Evolutionary conservation across 2,113 vertebrate genomes (phyloP).

Genomic region (Notarius lentiginosus): DNA sequence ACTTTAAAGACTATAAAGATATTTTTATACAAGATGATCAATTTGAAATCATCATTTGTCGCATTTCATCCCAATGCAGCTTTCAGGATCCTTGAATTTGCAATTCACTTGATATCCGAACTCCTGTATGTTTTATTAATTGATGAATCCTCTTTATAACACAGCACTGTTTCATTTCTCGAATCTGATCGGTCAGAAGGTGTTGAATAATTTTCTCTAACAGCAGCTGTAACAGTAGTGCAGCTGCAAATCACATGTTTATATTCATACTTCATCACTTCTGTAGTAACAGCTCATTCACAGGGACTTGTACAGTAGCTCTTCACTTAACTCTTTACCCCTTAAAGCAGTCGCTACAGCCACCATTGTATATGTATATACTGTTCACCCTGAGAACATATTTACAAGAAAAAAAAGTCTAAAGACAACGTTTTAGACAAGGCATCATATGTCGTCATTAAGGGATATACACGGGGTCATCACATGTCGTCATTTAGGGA

Average conservation of each 20-base stretch:
- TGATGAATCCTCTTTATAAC: neutral
- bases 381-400: too few relatives aligned
- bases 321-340: too few relatives aligned
- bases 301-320: neutral
- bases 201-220: neutral
- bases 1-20: slow-evolving; percentile 8
- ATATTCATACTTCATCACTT: neutral
- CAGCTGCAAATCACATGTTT: neutral
- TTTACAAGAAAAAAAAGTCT: too few relatives aligned
- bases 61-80: neutral
- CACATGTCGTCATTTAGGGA: too few relatives aligned
- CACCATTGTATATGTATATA: too few relatives aligned
- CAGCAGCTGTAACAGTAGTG: neutral
- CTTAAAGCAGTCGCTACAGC: too few relatives aligned
- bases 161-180: neutral
- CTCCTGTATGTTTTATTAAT: neutral
- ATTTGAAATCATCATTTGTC: neutral
- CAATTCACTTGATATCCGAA: neutral
- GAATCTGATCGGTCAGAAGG: neutral
- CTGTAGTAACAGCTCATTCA: neutral
- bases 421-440: too few relatives aligned
- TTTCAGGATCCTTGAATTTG: neutral
- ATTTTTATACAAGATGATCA: slow-evolving; percentile 9
- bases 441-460: too few relatives aligned
- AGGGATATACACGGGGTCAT: too few relatives aligned